phyloP scores from a whole-genome alignment of 37 sponge, comb jelly and placozoan genomes.

The Theonella swinhoei region DNA sequence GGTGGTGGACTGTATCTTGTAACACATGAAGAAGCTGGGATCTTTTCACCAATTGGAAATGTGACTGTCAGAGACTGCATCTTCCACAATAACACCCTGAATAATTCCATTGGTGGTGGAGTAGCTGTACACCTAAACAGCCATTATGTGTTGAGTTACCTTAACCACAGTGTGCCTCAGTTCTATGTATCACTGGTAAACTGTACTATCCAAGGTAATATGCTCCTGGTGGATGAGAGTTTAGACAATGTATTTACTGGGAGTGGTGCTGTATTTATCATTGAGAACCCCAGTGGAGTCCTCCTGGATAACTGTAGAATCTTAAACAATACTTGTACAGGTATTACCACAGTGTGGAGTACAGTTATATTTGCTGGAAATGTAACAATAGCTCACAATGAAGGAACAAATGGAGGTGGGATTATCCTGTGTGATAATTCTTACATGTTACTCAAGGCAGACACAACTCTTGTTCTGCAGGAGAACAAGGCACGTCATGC shows the following conservation, averaged over 20 bases:
- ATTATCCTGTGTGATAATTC: slow-evolving; percentile 15
- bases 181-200: not conserved
- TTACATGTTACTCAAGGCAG: not conserved
- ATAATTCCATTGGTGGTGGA: not conserved
- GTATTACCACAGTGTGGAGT: not conserved
- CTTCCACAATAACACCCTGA: not conserved
- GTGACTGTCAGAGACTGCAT: not conserved
- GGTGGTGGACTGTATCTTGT: not conserved
- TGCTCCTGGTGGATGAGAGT: not conserved
- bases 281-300: not conserved
- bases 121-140: not conserved
- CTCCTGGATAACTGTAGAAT: not conserved
- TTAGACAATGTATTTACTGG: not conserved
- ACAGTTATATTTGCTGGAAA: not conserved
- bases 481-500: not conserved
- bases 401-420: slow-evolving; percentile 13
- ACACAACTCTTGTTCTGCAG: not conserved
- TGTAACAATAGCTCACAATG: slow-evolving; percentile 9
- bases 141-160: not conserved
- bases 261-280: not conserved
- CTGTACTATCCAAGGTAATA: not conserved
- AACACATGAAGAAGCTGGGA: not conserved
- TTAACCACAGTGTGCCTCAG: not conserved
- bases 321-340: not conserved
- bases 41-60: not conserved